Conservation (phyloP, 1,140 invertebrate species). For the Mycetomoellerius zeteki region DNA sequence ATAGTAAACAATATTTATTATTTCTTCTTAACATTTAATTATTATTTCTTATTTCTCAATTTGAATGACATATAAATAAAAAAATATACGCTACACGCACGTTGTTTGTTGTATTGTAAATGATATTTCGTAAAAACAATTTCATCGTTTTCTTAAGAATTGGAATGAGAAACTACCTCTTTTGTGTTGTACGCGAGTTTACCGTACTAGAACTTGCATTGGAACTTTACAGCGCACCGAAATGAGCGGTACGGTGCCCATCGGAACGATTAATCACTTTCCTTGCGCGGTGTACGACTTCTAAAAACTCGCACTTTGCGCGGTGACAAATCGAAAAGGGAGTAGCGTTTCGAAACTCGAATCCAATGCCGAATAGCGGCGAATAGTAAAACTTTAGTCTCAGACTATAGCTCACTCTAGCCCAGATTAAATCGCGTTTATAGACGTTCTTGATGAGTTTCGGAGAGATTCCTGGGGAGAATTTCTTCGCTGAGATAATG, state of each 20-base stretch:
- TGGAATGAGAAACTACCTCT: background rate
- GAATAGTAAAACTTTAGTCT: conserved; percentile 53
- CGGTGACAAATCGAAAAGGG: conserved; percentile 55
- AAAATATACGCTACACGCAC: background rate
- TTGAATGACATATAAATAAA: background rate
- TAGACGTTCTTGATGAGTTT: conserved; percentile 56
- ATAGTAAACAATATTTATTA: background rate
- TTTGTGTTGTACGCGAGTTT: conserved; percentile 21
- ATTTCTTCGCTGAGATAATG: conserved; percentile 57
- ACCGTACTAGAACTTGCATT: background rate
- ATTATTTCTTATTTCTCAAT: background rate
- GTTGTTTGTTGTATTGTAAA: background rate
- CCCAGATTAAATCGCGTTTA: conserved; percentile 59
- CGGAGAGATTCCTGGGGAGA: conserved; percentile 24
- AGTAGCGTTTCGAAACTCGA: background rate
- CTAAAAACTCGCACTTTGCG: conserved; percentile 41
- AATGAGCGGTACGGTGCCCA: conserved; percentile 38
- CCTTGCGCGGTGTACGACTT: conserved; percentile 42
- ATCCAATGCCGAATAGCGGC: conserved; percentile 41
- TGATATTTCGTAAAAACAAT: conserved; percentile 23
- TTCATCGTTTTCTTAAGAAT: conserved; percentile 44
- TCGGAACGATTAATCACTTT: conserved; percentile 63
- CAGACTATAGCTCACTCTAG: conserved; percentile 30
- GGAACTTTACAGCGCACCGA: conserved; percentile 25
- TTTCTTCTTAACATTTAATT: too few species aligned